Evolutionary conservation across 2,797 vertebrate species (phyloP), one percentile per base, ranked within the genome.

Genomic region (Emys orbicularis): DNA sequence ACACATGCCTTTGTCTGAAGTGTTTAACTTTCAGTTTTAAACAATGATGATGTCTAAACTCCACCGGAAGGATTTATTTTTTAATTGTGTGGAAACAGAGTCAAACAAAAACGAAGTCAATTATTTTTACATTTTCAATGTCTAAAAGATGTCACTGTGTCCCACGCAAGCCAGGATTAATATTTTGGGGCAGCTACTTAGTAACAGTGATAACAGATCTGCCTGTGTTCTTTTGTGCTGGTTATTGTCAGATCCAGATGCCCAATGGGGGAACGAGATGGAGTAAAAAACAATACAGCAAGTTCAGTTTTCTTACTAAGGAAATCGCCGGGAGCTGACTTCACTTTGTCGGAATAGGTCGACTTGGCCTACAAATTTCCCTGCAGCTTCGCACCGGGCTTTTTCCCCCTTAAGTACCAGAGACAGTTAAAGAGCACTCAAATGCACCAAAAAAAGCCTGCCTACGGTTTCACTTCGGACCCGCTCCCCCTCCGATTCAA

Each of bases 11-110:
- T 86, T 72, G 93, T 86, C 84, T 52, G 4, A 57, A 37, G 4
- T 68, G 80, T 87, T 74, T 25, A 91, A 94, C 85, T 97, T 97
- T 96, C 96, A 77, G 89, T 94, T 95, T 89, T 21, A 84, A 6
- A 4, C 92, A 83, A 84, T 4, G 65, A 92, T 18, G 87, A 76
- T 12, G 27, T 7, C 81, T 61, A 81, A 83, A 88, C 88, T 82
- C 90, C 8, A 8, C 53, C 10, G 84, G 68, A 93, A 86, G 61
- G 68, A 18, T 52, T 61, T 83, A 59, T 81, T 19, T 53, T 59
- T 83, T 47, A 84, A 81, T 76, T 15, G 79, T 84, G 37, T 12
- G 50, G 65, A 72, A 88, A 53, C 68, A n/a, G 2, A 53, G 49
- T 8, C 37, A 16, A 56, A 18, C 11, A 4, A 54, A n/a, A 56